A percentile compares a stretch with the other conserved stretches of the same genome.
These are phyloP conservation scores for Trichomalopsis sarcophagae DNA, from an alignment of 1,140 invertebrate species.

Conservation along the genomic window DNA sequence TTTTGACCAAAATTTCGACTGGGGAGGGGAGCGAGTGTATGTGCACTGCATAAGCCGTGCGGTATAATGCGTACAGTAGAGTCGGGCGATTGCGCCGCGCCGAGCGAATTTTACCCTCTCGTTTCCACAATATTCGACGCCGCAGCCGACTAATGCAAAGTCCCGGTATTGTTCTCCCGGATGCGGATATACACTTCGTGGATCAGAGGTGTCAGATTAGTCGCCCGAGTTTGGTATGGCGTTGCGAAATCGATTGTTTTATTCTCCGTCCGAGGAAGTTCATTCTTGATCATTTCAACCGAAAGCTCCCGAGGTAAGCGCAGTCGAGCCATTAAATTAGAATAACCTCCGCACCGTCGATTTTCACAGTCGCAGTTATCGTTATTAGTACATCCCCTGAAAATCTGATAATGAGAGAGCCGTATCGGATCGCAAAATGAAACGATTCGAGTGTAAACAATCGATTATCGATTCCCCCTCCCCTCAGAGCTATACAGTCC, in stretches of 20 bases:
- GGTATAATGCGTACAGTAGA: neutral
- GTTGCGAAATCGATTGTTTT: too few species aligned
- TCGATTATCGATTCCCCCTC: slow-evolving; percentile 11
- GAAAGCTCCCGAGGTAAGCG: neutral
- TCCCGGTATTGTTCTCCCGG: neutral
- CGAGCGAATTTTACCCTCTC: neutral
- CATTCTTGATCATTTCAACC: neutral
- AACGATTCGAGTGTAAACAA: slow-evolving; percentile 17
- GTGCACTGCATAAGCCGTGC: neutral
- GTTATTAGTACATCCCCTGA: neutral
- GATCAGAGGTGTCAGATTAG: neutral
- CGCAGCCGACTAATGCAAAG: neutral
- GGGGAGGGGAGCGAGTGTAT: neutral
- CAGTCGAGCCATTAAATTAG: neutral
- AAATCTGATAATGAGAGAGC: neutral
- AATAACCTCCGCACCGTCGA: neutral
- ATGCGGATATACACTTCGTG: neutral
- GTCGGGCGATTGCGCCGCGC: neutral
- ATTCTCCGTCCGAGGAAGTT: too few species aligned
- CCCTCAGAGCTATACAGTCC: neutral
- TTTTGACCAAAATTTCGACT: neutral
- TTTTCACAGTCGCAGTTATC: neutral
- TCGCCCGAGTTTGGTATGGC: too few species aligned
- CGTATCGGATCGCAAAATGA: neutral
- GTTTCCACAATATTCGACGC: slow-evolving; percentile 5